Percentiles rank a stretch among this genome's conserved stretches.
phyloP scores from a whole-genome alignment of 2,797 vertebrate genomes.

The Chelonia mydas region DNA sequence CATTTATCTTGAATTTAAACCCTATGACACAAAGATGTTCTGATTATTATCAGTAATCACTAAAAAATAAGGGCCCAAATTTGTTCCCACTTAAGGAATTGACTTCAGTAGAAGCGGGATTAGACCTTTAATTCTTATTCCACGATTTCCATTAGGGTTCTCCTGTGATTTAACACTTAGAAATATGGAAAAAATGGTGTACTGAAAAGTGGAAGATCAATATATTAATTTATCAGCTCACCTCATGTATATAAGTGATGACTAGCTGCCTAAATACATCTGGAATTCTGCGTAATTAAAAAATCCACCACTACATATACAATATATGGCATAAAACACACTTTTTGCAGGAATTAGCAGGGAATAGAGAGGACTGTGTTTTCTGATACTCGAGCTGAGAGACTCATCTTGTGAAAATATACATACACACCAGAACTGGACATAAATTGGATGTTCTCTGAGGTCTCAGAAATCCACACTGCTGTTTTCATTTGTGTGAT shows the following conservation, averaged over 20 bases:
- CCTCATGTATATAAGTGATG: neutral
- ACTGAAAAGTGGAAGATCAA: constrained; percentile 6
- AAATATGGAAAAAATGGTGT: neutral
- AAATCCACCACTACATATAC: neutral
- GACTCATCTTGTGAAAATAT: neutral
- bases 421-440: neutral
- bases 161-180: neutral
- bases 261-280: neutral
- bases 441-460: neutral
- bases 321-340: accelerated
- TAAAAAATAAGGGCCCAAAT: neutral
- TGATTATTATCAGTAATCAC: neutral
- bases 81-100: neutral
- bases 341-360: neutral
- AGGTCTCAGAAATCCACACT: neutral
- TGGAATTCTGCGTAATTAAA: neutral
- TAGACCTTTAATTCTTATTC: neutral
- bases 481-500: neutral
- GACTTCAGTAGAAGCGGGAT: neutral
- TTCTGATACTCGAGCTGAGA: neutral
- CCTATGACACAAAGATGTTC: neutral
- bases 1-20: neutral
- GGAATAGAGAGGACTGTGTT: neutral
- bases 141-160: neutral
- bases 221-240: neutral